Percentiles rank a stretch among this genome's conserved stretches.
Evolutionary conservation across 2,888 invertebrate genomes (phyloP).

Genomic region (Aphidius colemani): DNA sequence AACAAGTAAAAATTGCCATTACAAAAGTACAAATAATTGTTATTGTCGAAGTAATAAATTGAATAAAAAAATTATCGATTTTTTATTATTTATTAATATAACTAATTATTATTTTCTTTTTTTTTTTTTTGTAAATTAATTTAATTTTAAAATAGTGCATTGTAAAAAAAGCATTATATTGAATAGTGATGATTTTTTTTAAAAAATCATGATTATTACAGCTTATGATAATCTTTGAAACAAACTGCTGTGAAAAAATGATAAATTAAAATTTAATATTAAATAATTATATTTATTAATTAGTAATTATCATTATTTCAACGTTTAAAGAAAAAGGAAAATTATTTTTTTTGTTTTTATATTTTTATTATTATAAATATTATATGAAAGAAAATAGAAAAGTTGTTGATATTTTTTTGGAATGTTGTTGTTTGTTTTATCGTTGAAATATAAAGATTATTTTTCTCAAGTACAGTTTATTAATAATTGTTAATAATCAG

Average conservation of each 20-base stretch:
- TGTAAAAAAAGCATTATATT: too few species aligned
- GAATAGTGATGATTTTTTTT: constrained; percentile 1
- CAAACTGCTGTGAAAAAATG: too few species aligned
- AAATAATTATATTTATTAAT: not conserved
- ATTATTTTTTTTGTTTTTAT: too few species aligned
- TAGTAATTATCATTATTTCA: not conserved
- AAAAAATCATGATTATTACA: constrained; percentile 1
- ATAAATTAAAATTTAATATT: not conserved
- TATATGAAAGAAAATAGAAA: too few species aligned
- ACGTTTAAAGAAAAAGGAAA: not conserved
- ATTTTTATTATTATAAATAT: too few species aligned
- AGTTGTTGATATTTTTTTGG: constrained; percentile 8
- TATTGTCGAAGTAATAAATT: constrained; percentile 47
- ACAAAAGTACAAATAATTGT: constrained; percentile 51
- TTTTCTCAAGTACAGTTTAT: constrained; percentile 11
- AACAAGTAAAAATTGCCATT: constrained; percentile 37
- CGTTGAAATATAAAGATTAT: not conserved
- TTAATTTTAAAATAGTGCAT: too few species aligned
- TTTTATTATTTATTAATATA: too few species aligned
- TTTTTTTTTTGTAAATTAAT: too few species aligned
- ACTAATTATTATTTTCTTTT: not conserved
- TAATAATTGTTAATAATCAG: constrained; percentile 5
- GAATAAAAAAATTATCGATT: not conserved
- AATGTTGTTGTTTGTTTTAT: constrained; percentile 11
- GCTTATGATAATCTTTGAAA: not conserved